These are phyloP conservation scores for Anas platyrhynchos DNA, from an alignment of 2,113 vertebrate genomes.

Conservation along the genomic window DNA sequence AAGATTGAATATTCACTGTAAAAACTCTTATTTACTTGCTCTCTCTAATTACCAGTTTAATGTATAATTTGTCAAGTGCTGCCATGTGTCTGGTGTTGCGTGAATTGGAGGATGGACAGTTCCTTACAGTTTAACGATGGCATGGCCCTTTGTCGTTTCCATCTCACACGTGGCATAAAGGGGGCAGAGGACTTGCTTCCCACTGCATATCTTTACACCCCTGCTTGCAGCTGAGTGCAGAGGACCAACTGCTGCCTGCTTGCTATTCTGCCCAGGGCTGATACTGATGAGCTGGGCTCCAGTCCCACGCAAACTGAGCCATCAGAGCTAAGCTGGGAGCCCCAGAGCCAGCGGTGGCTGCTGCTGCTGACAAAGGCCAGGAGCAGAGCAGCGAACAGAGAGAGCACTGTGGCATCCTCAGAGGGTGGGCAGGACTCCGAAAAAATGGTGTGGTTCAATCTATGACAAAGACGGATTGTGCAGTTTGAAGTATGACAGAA, in stretches of 20 bases:
- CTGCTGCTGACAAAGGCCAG: not conserved
- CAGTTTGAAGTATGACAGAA: not conserved
- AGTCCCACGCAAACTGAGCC: not conserved
- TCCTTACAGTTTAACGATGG: not conserved
- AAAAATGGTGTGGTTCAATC: not conserved
- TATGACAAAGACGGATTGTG: not conserved
- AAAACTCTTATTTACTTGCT: not conserved
- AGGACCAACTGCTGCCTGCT: not conserved
- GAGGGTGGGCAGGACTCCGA: not conserved
- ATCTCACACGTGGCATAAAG: rapidly evolving
- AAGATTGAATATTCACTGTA: not conserved
- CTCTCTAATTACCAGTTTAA: not conserved
- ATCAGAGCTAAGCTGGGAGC: no score
- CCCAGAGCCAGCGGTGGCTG: not conserved
- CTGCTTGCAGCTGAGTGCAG: no score
- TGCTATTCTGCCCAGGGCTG: not conserved
- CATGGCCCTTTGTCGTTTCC: rapidly evolving
- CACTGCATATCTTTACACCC: rapidly evolving
- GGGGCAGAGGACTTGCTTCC: not conserved
- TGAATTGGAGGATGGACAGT: not conserved
- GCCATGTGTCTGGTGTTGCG: not conserved
- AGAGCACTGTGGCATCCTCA: not conserved
- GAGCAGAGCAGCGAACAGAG: not conserved
- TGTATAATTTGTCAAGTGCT: not conserved
- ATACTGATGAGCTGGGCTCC: no score